Evolutionary conservation across 2,797 vertebrate species (phyloP), one percentile per base, ranked within the genome.

Genomic region (Scolopax rusticola): DNA sequence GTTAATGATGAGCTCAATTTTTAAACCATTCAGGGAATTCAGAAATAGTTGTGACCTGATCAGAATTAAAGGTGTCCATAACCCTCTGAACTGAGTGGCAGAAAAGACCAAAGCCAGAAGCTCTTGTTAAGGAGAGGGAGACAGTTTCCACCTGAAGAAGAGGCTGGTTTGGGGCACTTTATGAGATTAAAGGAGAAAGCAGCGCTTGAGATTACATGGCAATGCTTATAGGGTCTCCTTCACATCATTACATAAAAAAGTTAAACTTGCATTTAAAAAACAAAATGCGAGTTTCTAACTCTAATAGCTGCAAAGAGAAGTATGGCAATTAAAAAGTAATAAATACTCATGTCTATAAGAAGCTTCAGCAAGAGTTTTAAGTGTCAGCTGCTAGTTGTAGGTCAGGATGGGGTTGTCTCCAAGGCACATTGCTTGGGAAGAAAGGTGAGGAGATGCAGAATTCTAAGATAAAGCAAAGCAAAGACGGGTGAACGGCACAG

Each of bases 1-100:
- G 91, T 79, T 97, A 97, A 97, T 96, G 97, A 97, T 95, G 82
- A 93, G 80, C 84, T 84, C n/a, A 93, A 95, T 93, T 96, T 75
- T 93, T 94, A 92, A 97, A 83, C 80, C 88, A 83, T 76, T 87
- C 76, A 83, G 65, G 69, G 64, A 74, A 64, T 88, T 93, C 59
- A 67, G 73, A 93, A 86, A 60, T 9, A 89, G 61, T 33, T 80
- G n/a, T 41, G 76, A 75, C 79, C 77, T 17, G 30, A 43, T n/a
- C 25, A 70, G 89, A 89, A 94, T 50, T 67, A 91, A 96, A 94
- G 51, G 57, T 68, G 53, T 21, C 60, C 70, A 53, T 56, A 85
- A 63, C 65, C 45, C 40, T 41, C 50, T 51, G 61, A 78, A 75
- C 19, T 27, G 21, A 45, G 12, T 93, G 59, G 20, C 9, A 70